These are phyloP conservation scores for Acleris sparsana DNA, from an alignment of 2,888 invertebrate species.

Conservation along the genomic window DNA sequence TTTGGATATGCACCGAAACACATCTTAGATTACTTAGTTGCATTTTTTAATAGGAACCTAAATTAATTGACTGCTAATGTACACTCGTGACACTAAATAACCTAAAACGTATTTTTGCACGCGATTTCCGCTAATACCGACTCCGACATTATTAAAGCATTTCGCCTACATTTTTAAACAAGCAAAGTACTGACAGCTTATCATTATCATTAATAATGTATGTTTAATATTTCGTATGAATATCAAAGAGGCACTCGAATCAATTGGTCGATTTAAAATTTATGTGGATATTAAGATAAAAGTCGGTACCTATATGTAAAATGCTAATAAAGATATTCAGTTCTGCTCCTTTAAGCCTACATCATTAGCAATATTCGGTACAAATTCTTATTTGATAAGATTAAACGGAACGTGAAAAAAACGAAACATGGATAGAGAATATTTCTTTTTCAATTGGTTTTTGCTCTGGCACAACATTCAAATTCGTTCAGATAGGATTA, in stretches of 20 bases:
- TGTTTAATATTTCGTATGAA: neutral
- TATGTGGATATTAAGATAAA: slow-evolving; percentile 23
- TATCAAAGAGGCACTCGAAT: slow-evolving; percentile 8
- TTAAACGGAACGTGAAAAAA: neutral
- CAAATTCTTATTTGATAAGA: neutral
- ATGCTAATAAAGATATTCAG: neutral
- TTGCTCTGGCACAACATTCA: no score
- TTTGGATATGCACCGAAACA: no score
- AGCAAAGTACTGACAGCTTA: neutral
- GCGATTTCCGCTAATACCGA: no score
- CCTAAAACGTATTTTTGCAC: no score
- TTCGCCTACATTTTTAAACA: neutral
- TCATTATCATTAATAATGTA: neutral
- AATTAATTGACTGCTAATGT: no score
- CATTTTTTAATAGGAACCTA: no score
- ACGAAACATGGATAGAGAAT: no score
- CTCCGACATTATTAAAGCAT: no score
- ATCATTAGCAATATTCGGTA: neutral
- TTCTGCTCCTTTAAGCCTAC: neutral
- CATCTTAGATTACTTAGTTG: no score
- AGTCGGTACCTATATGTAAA: neutral
- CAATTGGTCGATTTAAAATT: neutral
- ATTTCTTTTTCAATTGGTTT: no score
- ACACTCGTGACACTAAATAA: no score
- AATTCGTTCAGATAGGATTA: no score